Percentiles rank a stretch among this genome's conserved stretches.
Evolutionary conservation across 2,797 vertebrate genomes (phyloP).

Genomic region (Macrochelys suwanniensis): DNA sequence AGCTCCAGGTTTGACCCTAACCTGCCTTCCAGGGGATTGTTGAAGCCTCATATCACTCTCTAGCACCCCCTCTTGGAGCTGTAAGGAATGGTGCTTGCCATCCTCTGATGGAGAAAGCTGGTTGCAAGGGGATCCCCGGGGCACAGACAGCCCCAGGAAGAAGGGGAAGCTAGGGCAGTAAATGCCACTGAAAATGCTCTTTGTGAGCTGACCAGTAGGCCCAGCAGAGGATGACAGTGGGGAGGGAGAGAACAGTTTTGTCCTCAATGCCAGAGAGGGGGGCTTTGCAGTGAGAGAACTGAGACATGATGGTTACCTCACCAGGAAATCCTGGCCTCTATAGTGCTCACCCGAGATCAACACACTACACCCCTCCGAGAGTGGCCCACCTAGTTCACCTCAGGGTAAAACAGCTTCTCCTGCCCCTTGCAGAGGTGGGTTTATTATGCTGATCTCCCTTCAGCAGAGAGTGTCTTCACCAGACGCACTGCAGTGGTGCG

Average conservation of each 20-base stretch:
- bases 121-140: background rate
- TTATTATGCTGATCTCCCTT: no score
- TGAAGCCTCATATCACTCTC: no score
- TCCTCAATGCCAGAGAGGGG: background rate
- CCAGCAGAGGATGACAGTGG: background rate
- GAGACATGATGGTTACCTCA: background rate
- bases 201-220: background rate
- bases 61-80: no score
- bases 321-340: background rate
- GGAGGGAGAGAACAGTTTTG: fast-evolving
- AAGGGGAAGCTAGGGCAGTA: background rate
- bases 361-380: background rate
- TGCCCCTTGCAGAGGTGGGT: no score
- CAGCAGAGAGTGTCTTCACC: no score
- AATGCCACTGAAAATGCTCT: background rate
- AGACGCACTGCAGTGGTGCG: no score
- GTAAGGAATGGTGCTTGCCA: no score
- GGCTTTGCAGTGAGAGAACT: background rate
- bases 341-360: background rate
- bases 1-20: no score
- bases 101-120: no score
- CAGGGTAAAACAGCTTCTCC: background rate
- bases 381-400: background rate
- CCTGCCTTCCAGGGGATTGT: no score
- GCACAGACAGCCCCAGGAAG: background rate